Evolutionary conservation across 2,888 invertebrate genomes (phyloP).

Genomic region (Anoplius nigerrimus): DNA sequence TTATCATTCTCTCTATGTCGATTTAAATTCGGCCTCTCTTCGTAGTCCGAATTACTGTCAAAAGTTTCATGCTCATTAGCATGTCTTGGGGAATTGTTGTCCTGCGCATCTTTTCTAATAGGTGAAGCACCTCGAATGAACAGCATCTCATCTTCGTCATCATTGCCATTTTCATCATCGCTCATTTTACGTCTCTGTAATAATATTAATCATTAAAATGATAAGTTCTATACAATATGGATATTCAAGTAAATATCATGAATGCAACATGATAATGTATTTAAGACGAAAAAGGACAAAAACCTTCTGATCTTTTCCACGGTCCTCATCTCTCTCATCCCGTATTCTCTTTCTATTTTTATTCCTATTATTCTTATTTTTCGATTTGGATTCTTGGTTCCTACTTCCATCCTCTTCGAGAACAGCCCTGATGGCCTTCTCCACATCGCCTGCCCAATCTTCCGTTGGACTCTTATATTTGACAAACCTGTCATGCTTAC

Average conservation of each 20-base stretch:
- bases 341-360: constrained; percentile 66
- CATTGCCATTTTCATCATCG: constrained; percentile 75
- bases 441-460: constrained; percentile 87
- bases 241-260: constrained; percentile 9
- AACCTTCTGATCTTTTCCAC: constrained; percentile 74
- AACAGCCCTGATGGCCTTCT: constrained; percentile 86
- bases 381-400: constrained; percentile 63
- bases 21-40: constrained; percentile 69
- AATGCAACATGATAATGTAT: not conserved
- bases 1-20: constrained; percentile 73
- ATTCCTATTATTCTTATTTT: constrained; percentile 63
- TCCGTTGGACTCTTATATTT: constrained; percentile 78
- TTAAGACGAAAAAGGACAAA: constrained; percentile 13
- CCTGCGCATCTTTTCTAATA: constrained; percentile 65
- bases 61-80: constrained; percentile 77
- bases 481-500: constrained; percentile 73
- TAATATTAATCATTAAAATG: constrained; percentile 29
- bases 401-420: constrained; percentile 80
- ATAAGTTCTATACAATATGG: constrained; percentile 3
- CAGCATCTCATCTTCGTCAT: constrained; percentile 87
- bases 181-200: constrained; percentile 77
- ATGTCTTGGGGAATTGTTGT: constrained; percentile 65
- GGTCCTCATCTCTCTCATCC: constrained; percentile 77
- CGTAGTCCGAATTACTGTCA: constrained; percentile 77
- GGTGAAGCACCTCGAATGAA: constrained; percentile 88